Conservation (phyloP, 2,113 vertebrate genomes). For the Myotis davidii region DNA sequence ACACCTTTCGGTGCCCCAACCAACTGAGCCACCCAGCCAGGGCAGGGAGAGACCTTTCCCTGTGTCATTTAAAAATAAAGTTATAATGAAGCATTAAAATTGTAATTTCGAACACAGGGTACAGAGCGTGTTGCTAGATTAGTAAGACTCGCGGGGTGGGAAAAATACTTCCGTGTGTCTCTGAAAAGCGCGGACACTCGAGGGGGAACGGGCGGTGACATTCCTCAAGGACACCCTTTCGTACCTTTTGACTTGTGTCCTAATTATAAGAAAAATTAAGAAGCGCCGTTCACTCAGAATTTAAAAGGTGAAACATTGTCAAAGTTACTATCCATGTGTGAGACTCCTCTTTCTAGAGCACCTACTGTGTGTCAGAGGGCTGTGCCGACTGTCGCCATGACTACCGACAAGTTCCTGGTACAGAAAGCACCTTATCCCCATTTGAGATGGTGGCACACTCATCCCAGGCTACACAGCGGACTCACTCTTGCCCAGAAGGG, state of each 20-base stretch:
- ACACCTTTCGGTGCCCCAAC: too few species aligned
- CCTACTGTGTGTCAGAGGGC: background rate
- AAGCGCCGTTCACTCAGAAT: background rate
- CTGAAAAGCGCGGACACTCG: background rate
- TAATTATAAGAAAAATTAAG: background rate
- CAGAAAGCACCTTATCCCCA: background rate
- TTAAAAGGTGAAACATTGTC: too few species aligned
- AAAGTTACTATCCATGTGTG: too few species aligned
- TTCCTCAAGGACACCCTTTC: background rate
- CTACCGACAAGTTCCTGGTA: slow-evolving; percentile 64
- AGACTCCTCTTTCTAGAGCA: background rate
- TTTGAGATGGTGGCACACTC: background rate
- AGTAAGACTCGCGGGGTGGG: background rate
- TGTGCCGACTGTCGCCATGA: background rate
- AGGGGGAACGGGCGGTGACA: background rate
- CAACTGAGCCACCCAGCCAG: too few species aligned
- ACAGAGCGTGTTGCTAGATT: background rate
- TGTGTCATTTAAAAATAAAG: background rate
- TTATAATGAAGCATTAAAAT: background rate
- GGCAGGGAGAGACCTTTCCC: background rate
- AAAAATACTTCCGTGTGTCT: background rate
- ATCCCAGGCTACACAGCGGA: background rate
- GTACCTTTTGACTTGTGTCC: background rate
- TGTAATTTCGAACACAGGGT: background rate
- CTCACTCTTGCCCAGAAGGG: background rate